These are phyloP conservation scores for Matsumurasca onukii DNA, from an alignment of 1,140 invertebrate species.

Conservation along the genomic window DNA sequence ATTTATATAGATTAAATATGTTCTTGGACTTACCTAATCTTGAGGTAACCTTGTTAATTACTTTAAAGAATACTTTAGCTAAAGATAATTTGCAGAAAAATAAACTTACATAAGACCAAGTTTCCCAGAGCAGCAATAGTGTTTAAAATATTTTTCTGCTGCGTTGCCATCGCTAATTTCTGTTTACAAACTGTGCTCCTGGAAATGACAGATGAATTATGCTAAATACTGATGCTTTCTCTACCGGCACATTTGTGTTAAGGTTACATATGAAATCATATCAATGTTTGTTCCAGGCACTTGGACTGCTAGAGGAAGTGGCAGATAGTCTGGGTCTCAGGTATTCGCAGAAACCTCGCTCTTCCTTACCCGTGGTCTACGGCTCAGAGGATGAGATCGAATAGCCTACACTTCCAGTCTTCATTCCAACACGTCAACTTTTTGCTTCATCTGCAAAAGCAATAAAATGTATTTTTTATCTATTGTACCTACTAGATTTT, in stretches of 20 bases:
- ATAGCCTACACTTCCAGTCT: slow-evolving; percentile 1
- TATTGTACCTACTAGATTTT: too few relatives aligned
- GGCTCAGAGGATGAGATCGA: slow-evolving; percentile 38
- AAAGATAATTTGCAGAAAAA: too few relatives aligned
- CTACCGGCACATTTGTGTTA: not conserved
- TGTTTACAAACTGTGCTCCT: too few relatives aligned
- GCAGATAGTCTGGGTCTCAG: slow-evolving; percentile 68
- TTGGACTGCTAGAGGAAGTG: slow-evolving; percentile 69
- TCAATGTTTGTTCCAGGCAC: slow-evolving; percentile 55
- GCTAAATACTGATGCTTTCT: not conserved
- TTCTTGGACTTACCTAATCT: too few relatives aligned
- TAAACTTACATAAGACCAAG: too few relatives aligned
- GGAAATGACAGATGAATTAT: too few relatives aligned
- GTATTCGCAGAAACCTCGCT: slow-evolving; percentile 56
- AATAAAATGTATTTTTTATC: slow-evolving; percentile 26
- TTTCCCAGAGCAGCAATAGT: too few relatives aligned
- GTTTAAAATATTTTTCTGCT: too few relatives aligned
- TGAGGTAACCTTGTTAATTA: too few relatives aligned
- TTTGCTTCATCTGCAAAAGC: slow-evolving; percentile 12
- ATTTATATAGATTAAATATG: too few relatives aligned
- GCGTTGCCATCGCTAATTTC: too few relatives aligned
- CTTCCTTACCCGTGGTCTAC: slow-evolving; percentile 31
- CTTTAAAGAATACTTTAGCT: too few relatives aligned
- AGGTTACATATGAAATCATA: slow-evolving; percentile 27
- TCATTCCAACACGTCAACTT: slow-evolving; percentile 2